These are phyloP conservation scores for Margarornis squamiger DNA, from an alignment of 2,797 vertebrate species.

Conservation along the genomic window DNA sequence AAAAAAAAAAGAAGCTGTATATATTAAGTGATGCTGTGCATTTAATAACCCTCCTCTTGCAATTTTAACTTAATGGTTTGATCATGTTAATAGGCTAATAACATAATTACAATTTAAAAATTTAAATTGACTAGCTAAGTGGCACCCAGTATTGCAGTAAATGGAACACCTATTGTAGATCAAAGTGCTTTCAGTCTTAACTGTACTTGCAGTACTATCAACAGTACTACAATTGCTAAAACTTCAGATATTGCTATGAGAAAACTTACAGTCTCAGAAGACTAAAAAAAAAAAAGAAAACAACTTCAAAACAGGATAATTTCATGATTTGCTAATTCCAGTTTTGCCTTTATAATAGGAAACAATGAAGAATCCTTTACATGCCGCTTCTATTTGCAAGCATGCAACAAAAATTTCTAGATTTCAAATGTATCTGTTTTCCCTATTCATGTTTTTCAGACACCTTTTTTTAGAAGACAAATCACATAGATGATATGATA, in stretches of 20 bases:
- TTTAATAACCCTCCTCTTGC: neutral
- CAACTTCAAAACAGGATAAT: neutral
- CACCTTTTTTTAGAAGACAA: neutral
- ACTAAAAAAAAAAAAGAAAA: neutral
- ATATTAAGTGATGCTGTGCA: neutral
- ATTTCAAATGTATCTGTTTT: neutral
- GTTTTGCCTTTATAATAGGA: neutral
- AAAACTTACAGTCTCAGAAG: neutral
- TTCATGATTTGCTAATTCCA: neutral
- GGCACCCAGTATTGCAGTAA: neutral
- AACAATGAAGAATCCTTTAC: neutral
- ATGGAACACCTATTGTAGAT: neutral
- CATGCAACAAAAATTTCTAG: neutral
- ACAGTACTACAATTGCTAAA: neutral
- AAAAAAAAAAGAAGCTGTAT: neutral
- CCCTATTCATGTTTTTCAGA: neutral
- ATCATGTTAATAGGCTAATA: neutral
- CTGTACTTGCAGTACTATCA: neutral
- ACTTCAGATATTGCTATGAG: neutral
- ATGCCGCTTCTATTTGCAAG: neutral
- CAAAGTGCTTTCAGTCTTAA: neutral
- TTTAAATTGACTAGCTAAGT: neutral
- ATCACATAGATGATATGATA: neutral
- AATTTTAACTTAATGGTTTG: neutral
- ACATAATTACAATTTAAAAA: neutral